phyloP scores from a whole-genome alignment of 2,888 invertebrate species.

The Amaurobius ferox region DNA sequence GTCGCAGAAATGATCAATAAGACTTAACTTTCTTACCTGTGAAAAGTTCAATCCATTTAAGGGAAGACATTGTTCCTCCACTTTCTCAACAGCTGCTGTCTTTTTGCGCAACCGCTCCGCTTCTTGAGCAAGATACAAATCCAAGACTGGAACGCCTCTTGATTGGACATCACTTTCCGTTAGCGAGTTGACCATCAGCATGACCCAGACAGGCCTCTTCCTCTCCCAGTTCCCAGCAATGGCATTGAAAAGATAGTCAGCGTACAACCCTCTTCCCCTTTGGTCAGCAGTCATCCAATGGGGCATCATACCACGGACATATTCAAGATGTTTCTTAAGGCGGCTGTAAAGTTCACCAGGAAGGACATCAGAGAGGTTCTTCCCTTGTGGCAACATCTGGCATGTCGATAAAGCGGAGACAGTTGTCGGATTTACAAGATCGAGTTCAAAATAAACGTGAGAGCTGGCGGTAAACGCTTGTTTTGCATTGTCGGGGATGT shows the following conservation, averaged over 20 bases:
- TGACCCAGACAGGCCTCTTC: slow-evolving; percentile 81
- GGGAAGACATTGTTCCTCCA: slow-evolving; percentile 81
- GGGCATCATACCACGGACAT: slow-evolving; percentile 78
- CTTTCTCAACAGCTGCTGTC: slow-evolving; percentile 80
- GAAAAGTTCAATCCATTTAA: slow-evolving; percentile 79
- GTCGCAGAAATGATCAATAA: no score
- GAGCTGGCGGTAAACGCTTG: slow-evolving; percentile 79
- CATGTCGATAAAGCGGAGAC: slow-evolving; percentile 79
- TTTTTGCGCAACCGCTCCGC: slow-evolving; percentile 79
- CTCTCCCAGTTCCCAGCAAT: slow-evolving; percentile 80
- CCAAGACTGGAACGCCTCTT: slow-evolving; percentile 80
- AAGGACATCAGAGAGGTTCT: slow-evolving; percentile 70
- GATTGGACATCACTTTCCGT: slow-evolving; percentile 79
- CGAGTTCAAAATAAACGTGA: slow-evolving; percentile 80
- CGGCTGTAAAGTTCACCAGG: slow-evolving; percentile 42
- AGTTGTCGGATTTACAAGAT: slow-evolving; percentile 80
- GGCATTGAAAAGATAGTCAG: slow-evolving; percentile 79
- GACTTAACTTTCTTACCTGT: slow-evolving; percentile 77
- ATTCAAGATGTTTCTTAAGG: slow-evolving; percentile 78
- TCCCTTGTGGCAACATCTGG: slow-evolving; percentile 79
- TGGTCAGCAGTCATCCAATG: slow-evolving; percentile 78
- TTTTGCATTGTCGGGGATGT: slow-evolving; percentile 80
- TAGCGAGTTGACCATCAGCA: slow-evolving; percentile 80
- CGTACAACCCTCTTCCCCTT: slow-evolving; percentile 77
- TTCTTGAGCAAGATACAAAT: slow-evolving; percentile 80